phyloP scores from a whole-genome alignment of 1,140 invertebrate species.

The Mya arenaria region DNA sequence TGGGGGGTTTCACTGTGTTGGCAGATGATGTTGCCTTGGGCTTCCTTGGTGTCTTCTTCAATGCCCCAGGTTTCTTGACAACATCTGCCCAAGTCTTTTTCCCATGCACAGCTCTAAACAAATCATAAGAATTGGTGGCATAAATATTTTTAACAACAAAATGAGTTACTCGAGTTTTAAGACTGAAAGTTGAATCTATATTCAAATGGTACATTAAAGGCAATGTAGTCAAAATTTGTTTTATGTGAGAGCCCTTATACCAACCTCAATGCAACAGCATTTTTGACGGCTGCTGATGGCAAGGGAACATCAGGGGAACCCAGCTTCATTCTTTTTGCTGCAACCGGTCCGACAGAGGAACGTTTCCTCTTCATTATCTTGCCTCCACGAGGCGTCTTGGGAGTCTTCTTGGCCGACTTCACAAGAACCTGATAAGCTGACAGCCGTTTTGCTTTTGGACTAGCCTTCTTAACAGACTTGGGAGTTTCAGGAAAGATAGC shows the following conservation, averaged over 20 bases:
- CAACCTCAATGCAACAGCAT: constrained; percentile 64
- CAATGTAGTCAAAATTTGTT: background rate
- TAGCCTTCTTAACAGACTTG: background rate
- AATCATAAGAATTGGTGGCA: no score
- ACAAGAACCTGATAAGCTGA: background rate
- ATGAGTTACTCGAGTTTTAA: no score
- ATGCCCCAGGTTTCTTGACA: constrained; percentile 39
- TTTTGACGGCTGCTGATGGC: constrained; percentile 31
- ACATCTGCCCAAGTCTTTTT: constrained; percentile 61
- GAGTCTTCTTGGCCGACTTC: constrained; percentile 19
- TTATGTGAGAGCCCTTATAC: background rate
- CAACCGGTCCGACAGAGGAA: constrained; percentile 4
- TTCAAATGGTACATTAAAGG: no score
- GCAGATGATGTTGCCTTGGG: background rate
- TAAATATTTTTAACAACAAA: no score
- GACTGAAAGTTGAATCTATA: no score
- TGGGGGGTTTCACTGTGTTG: constrained; percentile 21
- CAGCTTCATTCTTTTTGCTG: constrained; percentile 34
- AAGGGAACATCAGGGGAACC: constrained; percentile 8
- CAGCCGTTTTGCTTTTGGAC: background rate
- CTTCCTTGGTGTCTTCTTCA: constrained; percentile 8
- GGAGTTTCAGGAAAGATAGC: background rate
- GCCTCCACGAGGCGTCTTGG: constrained; percentile 34
- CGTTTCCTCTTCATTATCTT: constrained; percentile 56
- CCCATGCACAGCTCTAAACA: constrained; percentile 69